Evolutionary conservation across 2,888 invertebrate genomes (phyloP), one percentile per base, ranked within the genome.

Genomic region (Andrena dorsata): DNA sequence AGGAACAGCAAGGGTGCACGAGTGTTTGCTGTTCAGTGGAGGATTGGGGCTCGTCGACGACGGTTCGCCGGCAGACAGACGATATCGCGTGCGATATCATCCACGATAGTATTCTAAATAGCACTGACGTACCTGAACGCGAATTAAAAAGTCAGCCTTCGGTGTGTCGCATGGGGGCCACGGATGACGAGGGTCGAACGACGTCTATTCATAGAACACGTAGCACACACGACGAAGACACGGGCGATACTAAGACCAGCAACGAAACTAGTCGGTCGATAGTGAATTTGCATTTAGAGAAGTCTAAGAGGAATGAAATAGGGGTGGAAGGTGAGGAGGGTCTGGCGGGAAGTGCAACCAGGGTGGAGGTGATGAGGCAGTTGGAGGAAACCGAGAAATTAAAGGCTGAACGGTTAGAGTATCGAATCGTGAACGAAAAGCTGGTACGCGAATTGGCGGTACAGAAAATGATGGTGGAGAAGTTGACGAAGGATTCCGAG

Each of bases 401-500:
- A 61, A 90, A 85, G 65, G 72, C 64, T 16, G 87, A 91, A 47
- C 86, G 86, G 66, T 66, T 69, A 2, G 88, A 91, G 63, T 87
- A 84, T 47, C 89, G 81, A 47, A 76, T 69, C 51, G 76, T 84
- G 4, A 93, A 92, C 65, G 76, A 87, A 49, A 90, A 86, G 80
- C 87, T 93, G 65, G 77, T 71, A 47, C 76, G 74, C 8, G 90
- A 91, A 58, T 77, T 93, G 80, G 88, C 89, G 49, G 87, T 83
- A 23, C 90, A 92, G 76, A 91, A 86, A 69, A 80, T 78, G 51
- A 61, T 87, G 32, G 85, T 91, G 6, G 84, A 89, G 8, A 89
- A 90, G 20, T 80, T 93, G 60, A 88, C 75, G 6, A 87, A 86
- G 51, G 89, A 92, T 82, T 89, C 85, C 53, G 85, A 93, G 85